Conservation (phyloP, 2,888 invertebrate genomes). For the Drosophila borborema region DNA sequence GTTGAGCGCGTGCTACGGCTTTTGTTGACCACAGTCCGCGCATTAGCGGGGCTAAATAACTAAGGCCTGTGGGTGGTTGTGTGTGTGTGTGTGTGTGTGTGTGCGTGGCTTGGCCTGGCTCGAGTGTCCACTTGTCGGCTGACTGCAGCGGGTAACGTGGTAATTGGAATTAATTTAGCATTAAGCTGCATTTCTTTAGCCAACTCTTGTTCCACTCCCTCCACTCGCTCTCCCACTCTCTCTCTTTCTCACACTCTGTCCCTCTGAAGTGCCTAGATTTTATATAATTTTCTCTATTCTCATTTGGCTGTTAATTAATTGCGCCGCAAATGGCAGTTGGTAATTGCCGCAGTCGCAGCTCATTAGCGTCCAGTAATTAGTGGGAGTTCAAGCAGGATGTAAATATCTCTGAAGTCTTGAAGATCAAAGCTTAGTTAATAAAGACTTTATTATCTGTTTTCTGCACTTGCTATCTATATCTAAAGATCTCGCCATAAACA, state of each 20-base stretch:
- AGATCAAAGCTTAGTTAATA: constrained; percentile 33
- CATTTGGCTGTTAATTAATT: constrained; percentile 74
- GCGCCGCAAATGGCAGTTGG: constrained; percentile 70
- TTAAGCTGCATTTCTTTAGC: constrained; percentile 76
- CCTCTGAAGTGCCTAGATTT: constrained; percentile 70
- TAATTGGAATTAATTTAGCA: constrained; percentile 81
- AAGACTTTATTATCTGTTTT: constrained; percentile 18
- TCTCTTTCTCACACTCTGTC: not conserved
- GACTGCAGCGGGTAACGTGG: constrained; percentile 47
- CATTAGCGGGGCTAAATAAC: constrained; percentile 79
- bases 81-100: constrained; percentile 11
- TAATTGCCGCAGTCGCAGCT: constrained; percentile 42
- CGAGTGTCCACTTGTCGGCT: constrained; percentile 54
- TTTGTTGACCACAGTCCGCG: constrained; percentile 77
- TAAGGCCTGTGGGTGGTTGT: constrained; percentile 17
- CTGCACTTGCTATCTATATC: constrained; percentile 14
- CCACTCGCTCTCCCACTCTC: not conserved
- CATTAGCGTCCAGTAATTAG: constrained; percentile 69
- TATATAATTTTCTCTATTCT: constrained; percentile 74
- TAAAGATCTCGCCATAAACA: constrained; percentile 17
- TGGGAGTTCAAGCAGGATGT: constrained; percentile 15
- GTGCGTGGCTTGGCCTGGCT: constrained; percentile 29
- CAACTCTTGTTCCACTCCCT: constrained; percentile 37
- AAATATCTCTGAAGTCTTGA: constrained; percentile 14
- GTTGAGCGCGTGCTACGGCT: constrained; percentile 65